Evolutionary conservation across 1,140 invertebrate species (phyloP), one percentile per base, ranked within the genome.

Genomic region (Antheraea mylitta): DNA sequence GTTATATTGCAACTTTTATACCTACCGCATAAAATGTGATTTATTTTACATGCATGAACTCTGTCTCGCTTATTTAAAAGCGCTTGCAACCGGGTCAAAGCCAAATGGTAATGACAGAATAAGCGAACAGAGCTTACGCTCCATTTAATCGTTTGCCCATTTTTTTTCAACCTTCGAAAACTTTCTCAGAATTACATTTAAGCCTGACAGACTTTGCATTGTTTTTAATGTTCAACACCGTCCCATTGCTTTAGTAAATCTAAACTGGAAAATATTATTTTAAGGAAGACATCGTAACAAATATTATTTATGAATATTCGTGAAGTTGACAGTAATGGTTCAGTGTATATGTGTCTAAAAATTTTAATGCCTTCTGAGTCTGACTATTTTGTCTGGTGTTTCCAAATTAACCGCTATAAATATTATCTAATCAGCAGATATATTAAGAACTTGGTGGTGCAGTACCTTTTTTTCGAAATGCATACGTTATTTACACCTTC

Each of bases 181-280:
- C 64, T 59, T 66, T 67, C 69, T 67, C 45, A 30, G 65, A 64
- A 64, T 67, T 67, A 48, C 61, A 45, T 58, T 61, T 42, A 10
- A 42, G 36, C 18, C 18, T 70, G 69, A 71, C 69, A 53, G 30
- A 72, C 67, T 62, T 62, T 58, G 38, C 19, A 61, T 22, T 22
- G 59, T 19, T 19, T 22, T 61, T 61, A 22, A 61, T 22, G 19
- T 61, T 30, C 11, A 42, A 42, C 7, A 42, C 38, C 11, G 11
- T 10, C 7, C 19, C 13, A 61, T 22, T 22, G 19, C 30, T 30
- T 61, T 19, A 22, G 18, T 61, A 61, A 30, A 61, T 8, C 13
- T 13, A 61, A 4, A 30, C 18, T 61, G 19, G 22, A 30, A 30
- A 30, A 30, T 30, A 4, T 30, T 30, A 30, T 30, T 30, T 30